These are phyloP conservation scores for Aporophyla nigra DNA, from an alignment of 2,888 invertebrate genomes.

Conservation along the genomic window DNA sequence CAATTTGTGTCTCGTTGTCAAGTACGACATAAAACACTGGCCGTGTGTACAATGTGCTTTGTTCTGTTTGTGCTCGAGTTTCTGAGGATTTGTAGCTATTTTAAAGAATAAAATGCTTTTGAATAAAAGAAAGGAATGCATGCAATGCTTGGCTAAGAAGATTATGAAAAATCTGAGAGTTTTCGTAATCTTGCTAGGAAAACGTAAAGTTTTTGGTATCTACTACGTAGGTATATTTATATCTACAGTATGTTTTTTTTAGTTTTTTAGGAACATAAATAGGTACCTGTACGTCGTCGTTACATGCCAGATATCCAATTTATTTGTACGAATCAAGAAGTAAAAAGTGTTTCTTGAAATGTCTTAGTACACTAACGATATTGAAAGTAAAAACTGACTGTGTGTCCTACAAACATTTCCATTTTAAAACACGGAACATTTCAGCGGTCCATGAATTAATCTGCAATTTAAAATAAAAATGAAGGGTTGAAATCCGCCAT, in stretches of 20 bases:
- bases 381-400: background rate
- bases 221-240: background rate
- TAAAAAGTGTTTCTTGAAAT: background rate
- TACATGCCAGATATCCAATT: background rate
- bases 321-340: background rate
- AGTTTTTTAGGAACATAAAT: background rate
- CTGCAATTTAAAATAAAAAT: conserved; percentile 41
- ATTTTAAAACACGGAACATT: conserved; percentile 20
- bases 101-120: conserved; percentile 51
- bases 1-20: conserved; percentile 68
- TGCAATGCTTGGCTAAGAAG: conserved; percentile 14
- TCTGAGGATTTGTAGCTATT: conserved; percentile 55
- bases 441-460: conserved; percentile 23
- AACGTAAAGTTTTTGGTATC: background rate
- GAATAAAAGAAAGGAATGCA: conserved; percentile 44
- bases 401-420: conserved; percentile 11
- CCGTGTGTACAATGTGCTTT: conserved; percentile 61
- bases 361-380: background rate
- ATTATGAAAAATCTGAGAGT: background rate
- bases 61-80: conserved; percentile 57
- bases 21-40: conserved; percentile 63
- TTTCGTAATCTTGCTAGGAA: background rate
- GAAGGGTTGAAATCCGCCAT: conserved; percentile 38
- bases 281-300: background rate
- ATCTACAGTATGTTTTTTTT: background rate